phyloP scores from a whole-genome alignment of 2,888 invertebrate genomes.

The Aspidiotus rigidus region DNA sequence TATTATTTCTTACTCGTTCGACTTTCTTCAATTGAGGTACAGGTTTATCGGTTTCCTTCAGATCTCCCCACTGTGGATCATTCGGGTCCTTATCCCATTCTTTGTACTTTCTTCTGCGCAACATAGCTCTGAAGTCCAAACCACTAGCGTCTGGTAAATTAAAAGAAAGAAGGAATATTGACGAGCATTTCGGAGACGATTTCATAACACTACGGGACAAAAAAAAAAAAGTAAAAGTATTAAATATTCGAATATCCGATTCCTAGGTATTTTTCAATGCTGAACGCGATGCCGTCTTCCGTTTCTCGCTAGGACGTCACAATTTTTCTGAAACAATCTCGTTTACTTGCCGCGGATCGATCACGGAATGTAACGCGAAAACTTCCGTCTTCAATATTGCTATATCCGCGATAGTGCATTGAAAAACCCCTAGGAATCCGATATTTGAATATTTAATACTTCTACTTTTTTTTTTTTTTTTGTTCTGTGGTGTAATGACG shows the following conservation, averaged over 20 bases:
- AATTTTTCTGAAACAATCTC: too few relatives aligned
- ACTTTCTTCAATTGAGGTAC: conserved; percentile 81
- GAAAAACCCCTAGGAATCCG: background rate
- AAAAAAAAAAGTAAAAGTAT: conserved; percentile 7
- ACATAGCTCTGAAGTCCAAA: conserved; percentile 97
- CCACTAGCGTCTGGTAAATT: conserved; percentile 72
- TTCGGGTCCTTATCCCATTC: conserved; percentile 87
- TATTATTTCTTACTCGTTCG: conserved; percentile 66
- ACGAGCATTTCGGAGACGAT: background rate
- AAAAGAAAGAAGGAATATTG: background rate
- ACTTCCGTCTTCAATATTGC: too few relatives aligned
- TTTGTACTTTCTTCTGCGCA: conserved; percentile 90
- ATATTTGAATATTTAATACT: background rate
- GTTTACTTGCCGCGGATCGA: too few relatives aligned
- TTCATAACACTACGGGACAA: background rate
- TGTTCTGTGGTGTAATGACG: conserved; percentile 5
- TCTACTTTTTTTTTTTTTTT: too few relatives aligned
- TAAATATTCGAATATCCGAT: too few relatives aligned
- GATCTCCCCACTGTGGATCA: conserved; percentile 85
- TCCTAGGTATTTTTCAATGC: too few relatives aligned
- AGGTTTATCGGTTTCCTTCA: conserved; percentile 84
- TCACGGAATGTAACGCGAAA: too few relatives aligned
- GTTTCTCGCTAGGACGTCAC: too few relatives aligned
- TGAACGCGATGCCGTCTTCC: too few relatives aligned
- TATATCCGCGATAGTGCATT: too few relatives aligned